phyloP scores from a whole-genome alignment of 2,797 vertebrate genomes.

The Meriones psammophilus region DNA sequence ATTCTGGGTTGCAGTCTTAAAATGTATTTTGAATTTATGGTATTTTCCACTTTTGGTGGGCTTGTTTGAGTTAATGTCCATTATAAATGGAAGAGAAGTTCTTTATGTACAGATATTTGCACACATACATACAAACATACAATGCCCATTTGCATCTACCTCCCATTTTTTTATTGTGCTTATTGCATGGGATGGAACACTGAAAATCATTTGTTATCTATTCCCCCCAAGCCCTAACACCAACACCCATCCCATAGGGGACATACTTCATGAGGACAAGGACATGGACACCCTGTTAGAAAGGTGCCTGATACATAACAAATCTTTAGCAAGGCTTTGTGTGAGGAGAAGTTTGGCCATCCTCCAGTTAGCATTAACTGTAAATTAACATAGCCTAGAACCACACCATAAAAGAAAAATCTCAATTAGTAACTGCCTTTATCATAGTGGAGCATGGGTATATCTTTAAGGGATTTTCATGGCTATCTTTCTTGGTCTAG shows the following conservation, averaged over 20 bases:
- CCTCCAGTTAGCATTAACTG: background rate
- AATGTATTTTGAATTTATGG: background rate
- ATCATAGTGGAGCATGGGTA: background rate
- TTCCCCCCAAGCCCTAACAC: background rate
- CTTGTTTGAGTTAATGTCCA: background rate
- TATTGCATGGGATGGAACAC: background rate
- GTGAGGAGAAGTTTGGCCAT: background rate
- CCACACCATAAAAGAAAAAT: background rate
- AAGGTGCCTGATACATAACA: background rate
- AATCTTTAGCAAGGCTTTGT: background rate
- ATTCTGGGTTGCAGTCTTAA: background rate
- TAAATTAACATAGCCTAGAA: background rate
- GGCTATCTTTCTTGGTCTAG: background rate
- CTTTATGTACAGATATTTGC: no score
- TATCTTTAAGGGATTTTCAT: background rate
- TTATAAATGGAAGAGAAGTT: background rate
- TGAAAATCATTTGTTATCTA: background rate
- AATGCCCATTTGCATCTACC: background rate
- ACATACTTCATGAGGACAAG: background rate
- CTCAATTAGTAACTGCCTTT: background rate
- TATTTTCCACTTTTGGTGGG: background rate
- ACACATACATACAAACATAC: background rate
- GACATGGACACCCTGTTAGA: background rate
- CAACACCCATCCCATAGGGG: rapidly evolving
- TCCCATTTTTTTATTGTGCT: background rate